Percentiles rank a stretch among this genome's conserved stretches.
phyloP scores from a whole-genome alignment of 2,888 invertebrate genomes.

The Cordilura impudica region DNA sequence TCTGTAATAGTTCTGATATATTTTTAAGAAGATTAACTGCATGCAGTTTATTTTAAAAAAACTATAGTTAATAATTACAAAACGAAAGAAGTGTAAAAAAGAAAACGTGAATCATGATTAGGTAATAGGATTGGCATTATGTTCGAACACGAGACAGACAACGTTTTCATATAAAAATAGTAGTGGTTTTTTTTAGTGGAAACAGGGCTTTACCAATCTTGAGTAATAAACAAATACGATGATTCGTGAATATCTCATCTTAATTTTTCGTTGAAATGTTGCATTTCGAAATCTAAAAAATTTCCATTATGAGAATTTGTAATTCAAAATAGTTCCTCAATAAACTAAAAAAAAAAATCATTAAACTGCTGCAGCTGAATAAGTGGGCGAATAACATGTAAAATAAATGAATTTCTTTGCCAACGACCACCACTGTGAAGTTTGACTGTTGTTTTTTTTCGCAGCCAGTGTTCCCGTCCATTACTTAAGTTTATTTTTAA shows the following conservation, averaged over 20 bases:
- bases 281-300: background rate
- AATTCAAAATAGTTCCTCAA: background rate
- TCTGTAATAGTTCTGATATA: background rate
- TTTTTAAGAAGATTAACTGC: slow-evolving; percentile 15
- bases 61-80: background rate
- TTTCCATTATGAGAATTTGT: slow-evolving; percentile 11
- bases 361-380: slow-evolving; percentile 29
- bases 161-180: too few relatives aligned
- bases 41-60: slow-evolving; percentile 2
- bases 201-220: too few relatives aligned
- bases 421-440: slow-evolving; percentile 3
- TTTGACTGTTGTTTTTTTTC: background rate
- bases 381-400: slow-evolving; percentile 44
- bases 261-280: background rate
- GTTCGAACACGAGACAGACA: background rate
- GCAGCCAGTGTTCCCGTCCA: too few relatives aligned
- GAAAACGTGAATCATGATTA: slow-evolving; percentile 14
- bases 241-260: too few relatives aligned
- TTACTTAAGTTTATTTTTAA: background rate
- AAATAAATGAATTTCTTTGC: background rate
- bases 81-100: background rate
- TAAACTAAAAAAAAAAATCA: background rate
- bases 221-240: too few relatives aligned
- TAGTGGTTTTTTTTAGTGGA: too few relatives aligned
- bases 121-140: slow-evolving; percentile 4